Conservation (phyloP, 2,888 invertebrate species). For the Lithophane leautieri region DNA sequence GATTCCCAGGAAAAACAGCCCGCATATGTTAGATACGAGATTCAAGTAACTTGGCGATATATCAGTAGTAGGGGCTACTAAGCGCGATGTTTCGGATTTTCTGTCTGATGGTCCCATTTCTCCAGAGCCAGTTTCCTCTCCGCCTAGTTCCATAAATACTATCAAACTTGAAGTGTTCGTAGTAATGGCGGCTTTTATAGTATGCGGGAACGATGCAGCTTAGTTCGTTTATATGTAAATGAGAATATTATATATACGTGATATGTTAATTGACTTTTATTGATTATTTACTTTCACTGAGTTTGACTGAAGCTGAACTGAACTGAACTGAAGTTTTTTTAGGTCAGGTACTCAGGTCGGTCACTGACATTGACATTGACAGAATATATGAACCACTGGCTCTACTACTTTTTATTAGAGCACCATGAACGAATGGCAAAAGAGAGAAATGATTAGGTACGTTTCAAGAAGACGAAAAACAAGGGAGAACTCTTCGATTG, state of each 20-base stretch:
- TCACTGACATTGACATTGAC: background rate
- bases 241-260: background rate
- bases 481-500: background rate
- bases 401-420: too few species aligned
- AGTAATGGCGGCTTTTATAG: slow-evolving; percentile 27
- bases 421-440: too few species aligned
- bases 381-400: background rate
- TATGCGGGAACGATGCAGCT: background rate
- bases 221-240: slow-evolving; percentile 41
- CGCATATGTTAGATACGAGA: slow-evolving; percentile 81
- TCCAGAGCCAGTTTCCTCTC: slow-evolving; percentile 57
- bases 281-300: slow-evolving; percentile 51
- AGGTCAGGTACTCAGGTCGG: slow-evolving; percentile 5
- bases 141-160: slow-evolving; percentile 69
- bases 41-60: slow-evolving; percentile 83
- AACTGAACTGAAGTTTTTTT: slow-evolving; percentile 34
- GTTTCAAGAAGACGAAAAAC: background rate
- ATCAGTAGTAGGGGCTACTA: slow-evolving; percentile 77
- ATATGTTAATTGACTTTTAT: slow-evolving; percentile 37
- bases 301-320: background rate
- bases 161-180: slow-evolving; percentile 3
- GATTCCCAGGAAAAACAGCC: slow-evolving; percentile 79
- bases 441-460: background rate
- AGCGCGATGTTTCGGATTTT: slow-evolving; percentile 82
- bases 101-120: slow-evolving; percentile 79